Evolutionary conservation across 1,140 invertebrate genomes (phyloP), one percentile per base, ranked within the genome.

Genomic region (Papilio polyxenes): DNA sequence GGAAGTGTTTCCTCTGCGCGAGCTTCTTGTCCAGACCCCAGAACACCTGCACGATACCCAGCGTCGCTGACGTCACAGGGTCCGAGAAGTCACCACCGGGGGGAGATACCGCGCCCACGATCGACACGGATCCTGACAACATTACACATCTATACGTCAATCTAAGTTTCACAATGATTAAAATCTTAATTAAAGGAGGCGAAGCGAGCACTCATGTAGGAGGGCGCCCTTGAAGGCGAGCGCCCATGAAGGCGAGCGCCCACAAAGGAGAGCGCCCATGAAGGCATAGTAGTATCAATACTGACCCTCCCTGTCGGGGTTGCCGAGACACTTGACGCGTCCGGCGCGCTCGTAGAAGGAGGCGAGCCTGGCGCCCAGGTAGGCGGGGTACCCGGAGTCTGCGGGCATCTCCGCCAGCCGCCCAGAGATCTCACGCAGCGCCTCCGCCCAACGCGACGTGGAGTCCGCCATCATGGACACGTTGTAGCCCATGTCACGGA

Each of bases 391-490:
- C 93, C 99, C 99, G 83, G 99, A 98, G 95, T 98, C 98, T 85
- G 99, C 99, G 95, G 99, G 99, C 99, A 99, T 99, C 96, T 99
- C 99, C 95, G 99, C 99, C 89, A 99, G 96, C 96, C 99, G 98
- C 95, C 99, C 99, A 4, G 99, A 99, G 95, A 99, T 99, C 97
- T 99, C 99, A 97, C 99, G 97, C 92, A 99, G 96, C 89, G 99
- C 99, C 95, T 99, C 99, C 79, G 99, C 99, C 99, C 99, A 99
- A 96, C 99, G 98, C 31, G 99, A 99, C 15, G 99, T 99, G n/a
- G 99, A 99, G 95, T 99, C 99, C 88, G 99, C 99, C 99, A 99
- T 99, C 99, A 99, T 99, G 81, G 99, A 99, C 44, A 99, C 99
- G 92, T 99, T 99, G 96, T 99, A 99, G 95, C 99, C 99, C 99